phyloP scores from a whole-genome alignment of 2,797 vertebrate species.

The Arrhamphus sclerolepis region DNA sequence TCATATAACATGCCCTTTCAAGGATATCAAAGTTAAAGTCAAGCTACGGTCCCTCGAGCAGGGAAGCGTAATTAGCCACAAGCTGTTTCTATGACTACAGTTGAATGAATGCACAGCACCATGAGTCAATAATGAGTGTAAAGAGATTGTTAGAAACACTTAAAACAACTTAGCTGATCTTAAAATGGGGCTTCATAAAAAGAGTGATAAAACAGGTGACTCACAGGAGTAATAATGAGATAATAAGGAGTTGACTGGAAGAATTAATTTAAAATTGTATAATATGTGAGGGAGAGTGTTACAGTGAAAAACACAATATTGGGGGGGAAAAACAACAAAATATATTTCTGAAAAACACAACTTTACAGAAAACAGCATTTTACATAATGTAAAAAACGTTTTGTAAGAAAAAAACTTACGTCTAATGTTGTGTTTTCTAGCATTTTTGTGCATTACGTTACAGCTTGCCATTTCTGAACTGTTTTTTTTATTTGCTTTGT shows the following conservation, averaged over 20 bases:
- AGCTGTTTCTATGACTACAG: slow-evolving; percentile 64
- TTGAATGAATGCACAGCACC: slow-evolving; percentile 12
- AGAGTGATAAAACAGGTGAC: not conserved
- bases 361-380: not conserved
- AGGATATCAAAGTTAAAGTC: not conserved
- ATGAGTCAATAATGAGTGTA: not conserved
- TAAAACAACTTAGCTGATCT: not conserved
- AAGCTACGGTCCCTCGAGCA: slow-evolving; percentile 22
- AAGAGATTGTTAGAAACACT: slow-evolving; percentile 16
- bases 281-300: not conserved
- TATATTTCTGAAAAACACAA: not conserved
- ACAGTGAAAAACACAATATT: not conserved
- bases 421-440: no score
- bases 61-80: slow-evolving; percentile 36
- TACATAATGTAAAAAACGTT: no score
- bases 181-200: not conserved
- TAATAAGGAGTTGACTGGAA: no score
- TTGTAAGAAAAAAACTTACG: no score
- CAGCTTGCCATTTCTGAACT: no score
- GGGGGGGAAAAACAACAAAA: not conserved
- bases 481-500: no score
- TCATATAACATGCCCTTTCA: not conserved
- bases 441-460: no score
- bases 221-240: no score
- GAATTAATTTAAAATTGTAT: no score